Evolutionary conservation across 2,888 invertebrate species (phyloP), one percentile per base, ranked within the genome.

Genomic region (Conus canariensis): DNA sequence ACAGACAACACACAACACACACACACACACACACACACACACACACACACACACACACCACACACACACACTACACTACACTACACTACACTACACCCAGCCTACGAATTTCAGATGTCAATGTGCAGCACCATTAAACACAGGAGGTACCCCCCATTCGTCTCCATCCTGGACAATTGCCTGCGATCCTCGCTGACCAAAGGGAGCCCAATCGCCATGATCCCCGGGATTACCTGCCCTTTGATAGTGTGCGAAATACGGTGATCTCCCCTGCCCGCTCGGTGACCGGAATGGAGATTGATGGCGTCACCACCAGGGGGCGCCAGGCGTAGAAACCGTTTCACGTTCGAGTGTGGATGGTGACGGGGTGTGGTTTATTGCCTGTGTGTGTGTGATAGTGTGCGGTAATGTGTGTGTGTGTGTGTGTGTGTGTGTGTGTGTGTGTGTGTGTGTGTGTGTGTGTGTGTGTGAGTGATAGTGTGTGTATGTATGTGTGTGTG

Each of bases 401-500:
- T 45, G 45, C 3, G 45, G 45, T 45, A 45, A 45, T 45, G 45
- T 45, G 45, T 45, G 45, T 45, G 22, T 5, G 67, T 16, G 16
- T 16, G 12, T n/a, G 74, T 77, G 74, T 77, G 74, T n/a, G 74
- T n/a, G 74, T 77, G 74, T 77, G 74, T 77, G 74, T n/a, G 45
- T 45, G 45, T 3, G 45, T 77, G 74, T 77, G 74, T 77, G 74
- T 77, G 74, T 77, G 74, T 77, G 74, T 77, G 74, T 77, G 74
- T 77, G 74, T 77, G 45, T 45, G 45, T 45, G 45, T 45, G 45
- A 2, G 45, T 45, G 45, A 30, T 30, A 30, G 30, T 30, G 30
- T 30, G 45, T 45, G 45, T 45, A 3, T 45, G 45, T 45, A 3
- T 45, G 45, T 45, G 45, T 45, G 45, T 45, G 45, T 3, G 45